Evolutionary conservation across 2,113 vertebrate genomes (phyloP).

Genomic region (Aegotheles bennettii): DNA sequence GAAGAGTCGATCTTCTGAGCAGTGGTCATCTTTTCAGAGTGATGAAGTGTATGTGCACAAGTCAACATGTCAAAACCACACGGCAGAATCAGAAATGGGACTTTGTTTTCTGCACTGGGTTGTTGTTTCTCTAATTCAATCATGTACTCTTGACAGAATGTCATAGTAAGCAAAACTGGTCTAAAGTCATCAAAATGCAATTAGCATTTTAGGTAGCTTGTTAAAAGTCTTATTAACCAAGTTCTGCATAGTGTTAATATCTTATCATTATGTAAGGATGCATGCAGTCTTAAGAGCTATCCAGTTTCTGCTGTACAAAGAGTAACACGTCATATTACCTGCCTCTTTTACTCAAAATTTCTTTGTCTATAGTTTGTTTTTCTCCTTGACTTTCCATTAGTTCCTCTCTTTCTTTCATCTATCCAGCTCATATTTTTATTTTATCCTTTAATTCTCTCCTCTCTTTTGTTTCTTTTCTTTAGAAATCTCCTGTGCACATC

Average conservation of each 20-base stretch:
- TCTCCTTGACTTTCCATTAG: background rate
- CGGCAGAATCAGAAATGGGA: background rate
- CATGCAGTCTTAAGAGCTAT: background rate
- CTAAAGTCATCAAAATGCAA: background rate
- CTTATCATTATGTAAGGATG: background rate
- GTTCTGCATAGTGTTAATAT: background rate
- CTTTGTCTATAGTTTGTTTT: background rate
- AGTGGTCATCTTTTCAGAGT: background rate
- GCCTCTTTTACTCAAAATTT: background rate
- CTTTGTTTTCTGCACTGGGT: background rate
- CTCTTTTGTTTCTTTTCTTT: background rate
- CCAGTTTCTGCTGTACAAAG: background rate
- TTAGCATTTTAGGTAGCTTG: background rate
- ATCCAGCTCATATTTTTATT: background rate
- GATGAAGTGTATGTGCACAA: too few relatives aligned
- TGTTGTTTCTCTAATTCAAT: accelerated
- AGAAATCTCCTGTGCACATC: background rate
- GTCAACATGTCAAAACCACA: background rate
- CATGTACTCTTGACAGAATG: background rate
- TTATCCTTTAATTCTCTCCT: background rate
- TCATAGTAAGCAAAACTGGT: background rate
- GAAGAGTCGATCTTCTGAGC: accelerated
- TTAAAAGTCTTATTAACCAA: background rate
- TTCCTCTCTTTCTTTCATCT: background rate
- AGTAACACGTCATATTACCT: background rate